Evolutionary conservation across 2,113 vertebrate species (phyloP).

Genomic region (Dasyprocta punctata): DNA sequence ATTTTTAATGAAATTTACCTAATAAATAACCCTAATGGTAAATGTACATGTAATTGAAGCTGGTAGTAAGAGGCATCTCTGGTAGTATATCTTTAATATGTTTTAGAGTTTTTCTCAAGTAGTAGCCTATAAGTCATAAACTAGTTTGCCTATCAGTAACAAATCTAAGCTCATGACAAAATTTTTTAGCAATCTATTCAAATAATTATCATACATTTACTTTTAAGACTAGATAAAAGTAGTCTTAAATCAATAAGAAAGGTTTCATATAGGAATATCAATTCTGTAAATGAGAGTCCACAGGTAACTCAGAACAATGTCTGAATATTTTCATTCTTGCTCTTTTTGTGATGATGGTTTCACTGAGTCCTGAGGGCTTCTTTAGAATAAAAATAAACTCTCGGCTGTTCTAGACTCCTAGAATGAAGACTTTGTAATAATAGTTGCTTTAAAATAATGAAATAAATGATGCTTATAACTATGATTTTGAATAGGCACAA

Average conservation of each 20-base stretch:
- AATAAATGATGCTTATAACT: conserved; percentile 23
- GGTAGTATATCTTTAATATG: neutral
- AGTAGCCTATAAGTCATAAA: neutral
- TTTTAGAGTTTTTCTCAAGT: neutral
- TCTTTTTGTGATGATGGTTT: neutral
- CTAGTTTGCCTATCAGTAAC: neutral
- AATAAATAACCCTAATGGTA: neutral
- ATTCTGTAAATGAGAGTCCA: neutral
- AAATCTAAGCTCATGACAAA: neutral
- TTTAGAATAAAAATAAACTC: conserved; percentile 4
- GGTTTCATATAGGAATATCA: neutral
- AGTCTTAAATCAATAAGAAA: conserved; percentile 8
- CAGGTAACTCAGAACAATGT: conserved; percentile 9
- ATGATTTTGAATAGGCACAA: neutral
- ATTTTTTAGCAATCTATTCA: neutral
- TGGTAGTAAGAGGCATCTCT: neutral
- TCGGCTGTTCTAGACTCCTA: neutral
- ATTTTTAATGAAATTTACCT: neutral
- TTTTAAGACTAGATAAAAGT: neutral
- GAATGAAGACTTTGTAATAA: neutral
- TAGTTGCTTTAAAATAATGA: neutral
- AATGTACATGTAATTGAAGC: neutral
- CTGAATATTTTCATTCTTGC: neutral
- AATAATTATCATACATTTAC: neutral
- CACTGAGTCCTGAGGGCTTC: neutral